These are phyloP conservation scores for Morelia viridis DNA, from an alignment of 2,797 vertebrate genomes.

Conservation along the genomic window DNA sequence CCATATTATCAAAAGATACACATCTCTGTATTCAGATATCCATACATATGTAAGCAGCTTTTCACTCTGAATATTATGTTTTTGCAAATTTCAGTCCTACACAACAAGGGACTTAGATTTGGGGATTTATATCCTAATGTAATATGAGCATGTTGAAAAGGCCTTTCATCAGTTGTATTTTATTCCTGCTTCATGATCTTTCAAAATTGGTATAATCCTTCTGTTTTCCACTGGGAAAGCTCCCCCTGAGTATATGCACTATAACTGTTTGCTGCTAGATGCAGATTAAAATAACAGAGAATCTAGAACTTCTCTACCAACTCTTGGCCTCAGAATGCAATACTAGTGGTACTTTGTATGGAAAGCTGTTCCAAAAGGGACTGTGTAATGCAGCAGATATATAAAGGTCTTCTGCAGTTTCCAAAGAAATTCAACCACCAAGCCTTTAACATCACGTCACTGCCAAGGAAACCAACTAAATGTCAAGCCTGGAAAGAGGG, in stretches of 20 bases:
- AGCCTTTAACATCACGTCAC: not conserved
- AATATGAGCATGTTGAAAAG: fast-evolving
- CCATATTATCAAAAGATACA: not conserved
- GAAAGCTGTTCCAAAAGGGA: not conserved
- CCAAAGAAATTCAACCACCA: not conserved
- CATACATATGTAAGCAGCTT: not conserved
- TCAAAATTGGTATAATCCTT: not conserved
- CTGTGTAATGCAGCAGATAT: not conserved
- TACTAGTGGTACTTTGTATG: not conserved
- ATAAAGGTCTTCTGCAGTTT: not conserved
- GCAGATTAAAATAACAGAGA: not conserved
- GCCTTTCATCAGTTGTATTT: not conserved
- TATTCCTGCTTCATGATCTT: not conserved
- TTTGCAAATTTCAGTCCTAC: not conserved
- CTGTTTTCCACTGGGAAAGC: not conserved
- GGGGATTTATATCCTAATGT: not conserved
- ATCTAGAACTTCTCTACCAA: not conserved
- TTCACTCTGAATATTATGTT: not conserved
- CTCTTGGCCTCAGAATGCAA: not conserved
- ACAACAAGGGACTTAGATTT: not conserved
- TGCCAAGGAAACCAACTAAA: not conserved
- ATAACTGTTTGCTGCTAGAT: not conserved
- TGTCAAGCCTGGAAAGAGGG: not conserved
- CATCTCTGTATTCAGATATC: not conserved
- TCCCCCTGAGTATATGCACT: not conserved